phyloP scores from a whole-genome alignment of 2,797 vertebrate genomes.

The Typhlichthys eigenmanni region DNA sequence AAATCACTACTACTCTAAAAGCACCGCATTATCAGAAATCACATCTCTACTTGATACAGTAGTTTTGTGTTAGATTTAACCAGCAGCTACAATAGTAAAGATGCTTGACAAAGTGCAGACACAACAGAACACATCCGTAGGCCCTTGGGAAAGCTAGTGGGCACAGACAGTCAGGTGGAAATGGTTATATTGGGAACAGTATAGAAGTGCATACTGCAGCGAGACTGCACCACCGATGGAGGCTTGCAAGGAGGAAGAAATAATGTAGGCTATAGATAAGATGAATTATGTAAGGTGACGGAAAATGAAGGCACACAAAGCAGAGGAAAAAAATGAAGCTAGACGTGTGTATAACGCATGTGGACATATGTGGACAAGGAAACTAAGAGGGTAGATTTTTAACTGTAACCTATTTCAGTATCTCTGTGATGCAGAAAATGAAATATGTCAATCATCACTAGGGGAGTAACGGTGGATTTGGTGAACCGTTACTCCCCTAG shows the following conservation, averaged over 20 bases:
- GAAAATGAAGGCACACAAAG: no score
- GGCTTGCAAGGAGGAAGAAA: not conserved
- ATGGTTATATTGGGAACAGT: conserved; percentile 33
- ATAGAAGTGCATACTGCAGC: conserved; percentile 51
- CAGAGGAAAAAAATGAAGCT: no score
- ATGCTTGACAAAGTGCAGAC: conserved; percentile 3
- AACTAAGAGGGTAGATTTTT: no score
- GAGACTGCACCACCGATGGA: conserved; percentile 41
- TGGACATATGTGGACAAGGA: no score
- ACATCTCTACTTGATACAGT: not conserved
- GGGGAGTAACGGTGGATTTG: no score
- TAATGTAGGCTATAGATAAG: not conserved
- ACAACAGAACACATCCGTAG: not conserved
- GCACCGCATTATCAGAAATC: not conserved
- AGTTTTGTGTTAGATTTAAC: not conserved
- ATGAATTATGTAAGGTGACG: not conserved
- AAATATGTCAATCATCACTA: no score
- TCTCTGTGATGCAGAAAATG: no score
- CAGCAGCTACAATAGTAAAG: not conserved
- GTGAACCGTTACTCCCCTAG: no score
- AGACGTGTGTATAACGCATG: no score
- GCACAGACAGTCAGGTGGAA: conserved; percentile 17
- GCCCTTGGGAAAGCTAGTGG: conserved; percentile 1
- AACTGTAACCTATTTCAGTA: no score
- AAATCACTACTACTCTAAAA: not conserved